phyloP scores from a whole-genome alignment of 2,888 invertebrate genomes.

The Eupithecia dodoneata region DNA sequence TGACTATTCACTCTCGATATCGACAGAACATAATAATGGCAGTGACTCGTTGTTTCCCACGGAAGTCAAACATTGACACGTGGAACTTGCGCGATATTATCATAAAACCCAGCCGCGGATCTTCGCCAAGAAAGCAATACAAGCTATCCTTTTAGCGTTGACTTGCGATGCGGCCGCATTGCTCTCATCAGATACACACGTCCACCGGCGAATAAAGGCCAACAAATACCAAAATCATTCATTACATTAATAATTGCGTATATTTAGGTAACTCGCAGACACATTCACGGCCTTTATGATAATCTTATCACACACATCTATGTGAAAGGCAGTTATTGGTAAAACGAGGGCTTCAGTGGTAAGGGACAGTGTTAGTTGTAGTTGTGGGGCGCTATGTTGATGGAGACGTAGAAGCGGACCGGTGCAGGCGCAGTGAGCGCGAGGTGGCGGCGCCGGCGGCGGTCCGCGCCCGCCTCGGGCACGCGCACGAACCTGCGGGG shows the following conservation, averaged over 20 bases:
- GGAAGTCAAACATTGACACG: constrained; percentile 21
- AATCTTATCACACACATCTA: not conserved
- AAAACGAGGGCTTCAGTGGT: not conserved
- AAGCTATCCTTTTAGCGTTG: not conserved
- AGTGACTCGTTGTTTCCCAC: constrained; percentile 44
- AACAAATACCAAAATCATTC: not conserved
- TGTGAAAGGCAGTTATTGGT: not conserved
- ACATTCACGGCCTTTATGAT: not conserved
- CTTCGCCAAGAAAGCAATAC: not conserved
- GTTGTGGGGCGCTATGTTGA: constrained; percentile 57
- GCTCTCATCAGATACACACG: not conserved
- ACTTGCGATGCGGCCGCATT: not conserved
- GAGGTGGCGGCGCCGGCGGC: constrained; percentile 52
- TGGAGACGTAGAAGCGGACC: constrained; percentile 71
- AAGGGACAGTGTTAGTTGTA: not conserved
- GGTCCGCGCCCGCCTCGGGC: constrained; percentile 44
- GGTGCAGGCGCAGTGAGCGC: constrained; percentile 60
- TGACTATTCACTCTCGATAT: constrained; percentile 33
- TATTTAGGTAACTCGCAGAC: not conserved
- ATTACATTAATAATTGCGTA: too few species aligned
- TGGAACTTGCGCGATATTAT: constrained; percentile 33
- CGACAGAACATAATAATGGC: constrained; percentile 45
- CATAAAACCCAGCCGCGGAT: constrained; percentile 25
- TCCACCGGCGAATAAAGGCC: not conserved
- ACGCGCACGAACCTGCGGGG: constrained; percentile 61